These are phyloP conservation scores for Brachionus plicatilis DNA, from an alignment of 1,140 invertebrate genomes.

Conservation along the genomic window DNA sequence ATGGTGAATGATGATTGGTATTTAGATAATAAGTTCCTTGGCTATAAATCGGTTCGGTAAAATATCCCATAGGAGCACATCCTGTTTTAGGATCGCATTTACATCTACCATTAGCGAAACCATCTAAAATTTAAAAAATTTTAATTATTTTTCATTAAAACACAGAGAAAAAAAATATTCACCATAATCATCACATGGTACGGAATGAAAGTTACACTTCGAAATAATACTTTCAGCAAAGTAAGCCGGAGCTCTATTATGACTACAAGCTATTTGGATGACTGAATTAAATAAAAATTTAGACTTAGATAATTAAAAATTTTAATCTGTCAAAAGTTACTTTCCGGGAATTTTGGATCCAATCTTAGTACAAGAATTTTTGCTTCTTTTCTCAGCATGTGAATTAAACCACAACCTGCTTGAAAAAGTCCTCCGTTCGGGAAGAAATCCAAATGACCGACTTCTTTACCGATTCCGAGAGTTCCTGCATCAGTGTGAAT, in stretches of 20 bases:
- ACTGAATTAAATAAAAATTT: not conserved
- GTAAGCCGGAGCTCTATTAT: not conserved
- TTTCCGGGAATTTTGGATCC: not conserved
- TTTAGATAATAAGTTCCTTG: constrained; percentile 35
- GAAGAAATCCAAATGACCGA: constrained; percentile 60
- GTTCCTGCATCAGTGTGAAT: constrained; percentile 80
- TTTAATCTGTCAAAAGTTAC: not conserved
- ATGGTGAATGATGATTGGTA: constrained; percentile 18
- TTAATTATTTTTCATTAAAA: not conserved
- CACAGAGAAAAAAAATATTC: not conserved
- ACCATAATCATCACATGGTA: constrained; percentile 27
- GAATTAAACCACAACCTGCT: not conserved
- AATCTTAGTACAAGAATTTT: not conserved
- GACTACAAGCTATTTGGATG: constrained; percentile 18
- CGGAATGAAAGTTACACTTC: not conserved
- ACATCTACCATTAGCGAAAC: not conserved
- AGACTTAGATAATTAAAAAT: too few species aligned
- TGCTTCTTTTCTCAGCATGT: not conserved
- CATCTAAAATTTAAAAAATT: not conserved
- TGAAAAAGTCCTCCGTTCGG: constrained; percentile 59
- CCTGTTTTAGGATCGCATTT: not conserved
- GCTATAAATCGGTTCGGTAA: not conserved
- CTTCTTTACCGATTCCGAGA: constrained; percentile 44
- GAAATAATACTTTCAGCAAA: constrained; percentile 36
- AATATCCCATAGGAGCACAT: constrained; percentile 35